A percentile compares a stretch with the other conserved stretches of the same genome.
phyloP scores from a whole-genome alignment of 1,140 invertebrate genomes.

The Chionoecetes opilio region DNA sequence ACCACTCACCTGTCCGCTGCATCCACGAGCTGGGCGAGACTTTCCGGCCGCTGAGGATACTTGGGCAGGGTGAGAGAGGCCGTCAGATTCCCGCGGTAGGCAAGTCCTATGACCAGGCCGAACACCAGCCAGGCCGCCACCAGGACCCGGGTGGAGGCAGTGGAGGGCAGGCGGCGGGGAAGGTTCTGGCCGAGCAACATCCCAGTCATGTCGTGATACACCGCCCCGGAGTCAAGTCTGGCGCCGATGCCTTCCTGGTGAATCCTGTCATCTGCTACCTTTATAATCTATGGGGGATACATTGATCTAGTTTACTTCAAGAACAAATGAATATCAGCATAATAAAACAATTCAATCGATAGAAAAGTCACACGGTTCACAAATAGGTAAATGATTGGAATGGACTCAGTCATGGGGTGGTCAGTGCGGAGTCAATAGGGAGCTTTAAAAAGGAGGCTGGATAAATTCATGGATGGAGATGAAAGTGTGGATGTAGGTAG shows the following conservation, averaged over 20 bases:
- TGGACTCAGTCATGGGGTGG: too few relatives aligned
- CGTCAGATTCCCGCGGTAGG: constrained; percentile 54
- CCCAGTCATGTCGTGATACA: background rate
- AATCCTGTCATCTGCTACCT: background rate
- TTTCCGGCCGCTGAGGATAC: background rate
- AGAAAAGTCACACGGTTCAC: too few relatives aligned
- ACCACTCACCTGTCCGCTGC: background rate
- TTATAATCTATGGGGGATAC: background rate
- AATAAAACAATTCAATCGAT: too few relatives aligned
- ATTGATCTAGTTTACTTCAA: background rate
- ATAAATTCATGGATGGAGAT: too few relatives aligned
- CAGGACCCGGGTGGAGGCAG: background rate
- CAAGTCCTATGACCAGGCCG: constrained; percentile 15
- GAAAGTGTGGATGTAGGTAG: too few relatives aligned
- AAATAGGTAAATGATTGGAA: too few relatives aligned
- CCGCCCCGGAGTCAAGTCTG: background rate
- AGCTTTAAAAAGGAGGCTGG: too few relatives aligned
- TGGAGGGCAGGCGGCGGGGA: background rate
- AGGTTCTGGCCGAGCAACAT: constrained; percentile 29
- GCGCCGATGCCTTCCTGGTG: background rate
- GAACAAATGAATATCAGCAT: too few relatives aligned
- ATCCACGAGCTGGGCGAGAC: background rate
- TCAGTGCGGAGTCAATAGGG: too few relatives aligned
- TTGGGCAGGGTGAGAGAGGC: constrained; percentile 41
- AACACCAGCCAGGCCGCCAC: constrained; percentile 42